Conservation (phyloP, 2,888 invertebrate species). For the Ophion costatus region DNA sequence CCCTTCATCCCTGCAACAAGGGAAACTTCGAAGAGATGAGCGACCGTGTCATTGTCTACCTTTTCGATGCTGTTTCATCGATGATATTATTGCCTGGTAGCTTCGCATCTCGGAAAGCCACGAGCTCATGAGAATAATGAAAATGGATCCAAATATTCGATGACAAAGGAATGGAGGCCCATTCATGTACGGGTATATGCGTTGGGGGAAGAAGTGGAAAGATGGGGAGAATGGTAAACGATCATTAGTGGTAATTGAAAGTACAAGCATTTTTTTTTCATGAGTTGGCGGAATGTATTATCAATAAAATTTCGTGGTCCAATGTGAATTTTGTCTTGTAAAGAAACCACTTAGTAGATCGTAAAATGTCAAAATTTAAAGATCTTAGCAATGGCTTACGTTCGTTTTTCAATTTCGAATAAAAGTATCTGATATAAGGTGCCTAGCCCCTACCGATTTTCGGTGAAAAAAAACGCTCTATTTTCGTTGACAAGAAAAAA, state of each 20-base stretch:
- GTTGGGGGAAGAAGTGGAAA: background rate
- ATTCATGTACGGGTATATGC: background rate
- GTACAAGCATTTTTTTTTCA: no score
- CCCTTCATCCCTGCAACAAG: slow-evolving; percentile 26
- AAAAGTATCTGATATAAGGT: no score
- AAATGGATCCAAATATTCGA: slow-evolving; percentile 38
- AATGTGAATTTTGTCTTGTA: no score
- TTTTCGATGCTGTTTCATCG: slow-evolving; percentile 49
- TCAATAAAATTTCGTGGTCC: no score
- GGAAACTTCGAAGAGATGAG: slow-evolving; percentile 45
- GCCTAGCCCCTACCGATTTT: no score
- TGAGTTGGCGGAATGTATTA: no score
- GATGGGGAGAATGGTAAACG: background rate
- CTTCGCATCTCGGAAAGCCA: background rate
- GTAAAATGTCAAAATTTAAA: no score
- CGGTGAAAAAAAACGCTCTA: no score
- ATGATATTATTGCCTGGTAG: slow-evolving; percentile 52
- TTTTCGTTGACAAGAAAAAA: no score
- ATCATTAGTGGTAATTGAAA: background rate
- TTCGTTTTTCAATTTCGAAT: no score
- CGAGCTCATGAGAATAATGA: slow-evolving; percentile 17
- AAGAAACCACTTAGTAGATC: no score
- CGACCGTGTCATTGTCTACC: slow-evolving; percentile 34
- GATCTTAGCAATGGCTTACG: no score
- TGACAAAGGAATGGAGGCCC: slow-evolving; percentile 23